Evolutionary conservation across 2,797 vertebrate species (phyloP), one percentile per base, ranked within the genome.

Genomic region (Pangasius sanitwongsei): DNA sequence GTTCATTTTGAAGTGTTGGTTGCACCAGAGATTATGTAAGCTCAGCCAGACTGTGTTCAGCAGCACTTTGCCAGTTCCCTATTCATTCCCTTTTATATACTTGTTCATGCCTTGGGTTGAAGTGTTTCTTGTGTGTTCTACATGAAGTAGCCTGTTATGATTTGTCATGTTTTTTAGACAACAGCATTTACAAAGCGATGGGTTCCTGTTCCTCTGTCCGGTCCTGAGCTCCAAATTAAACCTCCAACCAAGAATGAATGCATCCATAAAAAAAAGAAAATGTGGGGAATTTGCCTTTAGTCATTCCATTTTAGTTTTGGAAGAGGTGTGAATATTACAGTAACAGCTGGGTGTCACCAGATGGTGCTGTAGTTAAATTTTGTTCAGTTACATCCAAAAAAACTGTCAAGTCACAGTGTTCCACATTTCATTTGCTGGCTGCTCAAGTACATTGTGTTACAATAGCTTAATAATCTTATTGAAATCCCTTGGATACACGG

Each of bases 161-260:
- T 23, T 74, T 44, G 70, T 74, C 20, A 18, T 74, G 34, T 74
- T 74, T 74, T 74, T 25, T 37, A 74, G 70, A 74, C 37, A 74
- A 8, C 37, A 25, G 70, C 20, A 25, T 74, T 74, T 74, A 37
- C 70, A 74, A 12, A 23, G 37, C 8, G 70, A 44, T 25, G 37
- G 25, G 20, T 13, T 2, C 37, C 20, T 74, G 65, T 67, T 67
- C n/a, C n/a, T 67, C n/a, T 67, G 70, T 74, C 70, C 9, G 12
- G 70, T 74, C 44, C 70, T 25, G 37, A 74, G 70, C 70, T 74
- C 37, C 23, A 74, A 74, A 74, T 74, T 74, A 74, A 74, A 74
- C 37, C 37, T 74, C 37, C 70, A 74, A 44, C 31, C 34, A 74
- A 74, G 70, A 41, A 44, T 23, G 1, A 74, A 74, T 74, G 37